Base-by-base conservation (phyloP, 1,140 invertebrate genomes). In the Mizuhopecten yessoensis region DNA sequence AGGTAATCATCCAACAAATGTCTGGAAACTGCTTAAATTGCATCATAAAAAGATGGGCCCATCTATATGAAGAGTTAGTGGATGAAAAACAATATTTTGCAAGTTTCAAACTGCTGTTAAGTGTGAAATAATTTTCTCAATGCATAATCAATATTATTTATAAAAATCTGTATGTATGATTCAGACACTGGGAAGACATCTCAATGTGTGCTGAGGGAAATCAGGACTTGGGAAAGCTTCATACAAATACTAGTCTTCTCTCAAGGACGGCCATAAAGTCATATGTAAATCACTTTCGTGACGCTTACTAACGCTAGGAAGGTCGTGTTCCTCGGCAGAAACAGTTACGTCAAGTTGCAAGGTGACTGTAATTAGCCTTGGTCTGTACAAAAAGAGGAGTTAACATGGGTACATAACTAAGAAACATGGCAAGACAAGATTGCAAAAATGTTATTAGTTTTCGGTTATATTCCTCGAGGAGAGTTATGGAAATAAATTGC, bases 341-440 rank as follows among this genome's bases (percentile, higher is more conserved):
- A 75, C 57, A 75, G 57, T 75, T 75, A n/a, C 17, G 57, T n/a
- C 57, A 75, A 29, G 57, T n/a, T 75, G 23, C 57, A 75, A 5
- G 57, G 57, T 75, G 57, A 75, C 57, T 75, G 57, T 75, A 75
- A 75, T 75, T 75, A 75, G 5, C 23, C n/a, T 13, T 75, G 7
- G 23, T 75, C 29, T 75, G 29, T 75, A 11, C 57, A 23, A 75
- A 9, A 75, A 11, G 3, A 7, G 57, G n/a, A 75, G 57, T 75
- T 75, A 75, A 29, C 57, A 75, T 2, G 0, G 57, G n/a, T n/a
- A 75, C 57, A 75, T 75, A 29, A 75, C 57, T 75, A n/a, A n/a
- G n/a, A 75, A 75, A 75, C 57, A 75, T 75, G 57, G 57, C 17
- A 75, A 75, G 17, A 75, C 57, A 75, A 75, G 57, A 1, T 75